phyloP scores from a whole-genome alignment of 1,140 invertebrate genomes.

The Macrocentrus cingulum region DNA sequence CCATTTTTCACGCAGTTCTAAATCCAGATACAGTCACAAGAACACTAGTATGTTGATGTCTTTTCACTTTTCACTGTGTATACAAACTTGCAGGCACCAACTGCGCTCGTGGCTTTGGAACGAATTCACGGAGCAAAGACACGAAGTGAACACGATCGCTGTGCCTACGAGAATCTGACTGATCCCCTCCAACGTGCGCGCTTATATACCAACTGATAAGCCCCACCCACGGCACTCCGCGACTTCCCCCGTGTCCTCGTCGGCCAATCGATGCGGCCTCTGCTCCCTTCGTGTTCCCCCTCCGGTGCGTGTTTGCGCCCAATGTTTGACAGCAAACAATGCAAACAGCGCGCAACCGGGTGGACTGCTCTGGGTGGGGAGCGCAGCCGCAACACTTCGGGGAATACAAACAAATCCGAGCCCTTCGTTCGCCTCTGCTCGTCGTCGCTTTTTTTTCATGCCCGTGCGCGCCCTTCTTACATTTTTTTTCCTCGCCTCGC shows the following conservation, averaged over 20 bases:
- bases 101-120: too few species aligned
- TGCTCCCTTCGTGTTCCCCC: conserved; percentile 20
- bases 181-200: not conserved
- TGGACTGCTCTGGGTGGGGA: conserved; percentile 33
- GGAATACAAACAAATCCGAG: conserved; percentile 46
- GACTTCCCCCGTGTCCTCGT: too few species aligned
- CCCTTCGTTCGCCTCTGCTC: conserved; percentile 19
- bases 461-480: not conserved
- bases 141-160: conserved; percentile 26
- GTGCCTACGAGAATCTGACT: conserved; percentile 34
- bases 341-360: conserved; percentile 36
- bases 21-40: not conserved
- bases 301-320: conserved; percentile 36
- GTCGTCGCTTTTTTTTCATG: not conserved
- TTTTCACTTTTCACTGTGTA: too few species aligned
- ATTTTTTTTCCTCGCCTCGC: not conserved
- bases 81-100: too few species aligned
- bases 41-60: conserved; percentile 9
- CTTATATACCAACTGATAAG: conserved; percentile 27
- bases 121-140: too few species aligned
- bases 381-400: conserved; percentile 47
- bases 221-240: conserved; percentile 21
- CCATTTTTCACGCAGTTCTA: conserved; percentile 47
- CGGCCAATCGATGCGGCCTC: conserved; percentile 33
- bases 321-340: conserved; percentile 56